Evolutionary conservation across 2,113 vertebrate genomes (phyloP), one percentile per base, ranked within the genome.

Genomic region (Excalfactoria chinensis): DNA sequence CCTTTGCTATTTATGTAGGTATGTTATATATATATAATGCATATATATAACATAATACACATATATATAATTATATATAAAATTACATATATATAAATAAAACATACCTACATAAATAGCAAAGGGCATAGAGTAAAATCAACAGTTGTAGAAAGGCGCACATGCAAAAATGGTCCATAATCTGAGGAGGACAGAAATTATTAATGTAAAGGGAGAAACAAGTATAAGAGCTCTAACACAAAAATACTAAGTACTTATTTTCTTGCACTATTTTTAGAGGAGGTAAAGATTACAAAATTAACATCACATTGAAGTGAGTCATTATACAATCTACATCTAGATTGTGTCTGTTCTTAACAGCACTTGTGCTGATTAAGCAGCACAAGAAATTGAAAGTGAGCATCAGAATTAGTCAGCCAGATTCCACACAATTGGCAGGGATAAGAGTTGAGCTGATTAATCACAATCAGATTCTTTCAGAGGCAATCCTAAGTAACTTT

Each of bases 281-380:
- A 18, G 43, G 17, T 17, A 69, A 79, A 34, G 17, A 59, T 64
- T 35, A 78, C 12, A 77, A 75, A 15, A 79, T 90, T 7, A 84
- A 25, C 18, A 46, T 49, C n/a, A 35, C 28, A 77, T 72, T 63
- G 8, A 71, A 88, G 20, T 51, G 34, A 76, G 44, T 34, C 58
- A 87, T 83, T 81, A 73, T 5, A 3, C 23, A 64, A 70, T 43
- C 56, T 62, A n/a, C 64, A 79, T 60, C 11, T 28, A 80, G 72
- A 93, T 32, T 83, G 40, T 62, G 68, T 23, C 90, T 71, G 71
- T 73, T 80, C 71, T 73, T 63, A 49, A 73, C 55, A 85, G 64
- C 49, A 77, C 88, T 95, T 83, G 46, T 51, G 35, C 49, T 93
- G 87, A 93, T 95, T 91, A 89, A 87, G 59, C 85, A 16, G 18